A percentile compares a stretch with the other conserved stretches of the same genome.
These are phyloP conservation scores for Heteromurus nitidus DNA, from an alignment of 2,888 invertebrate genomes.

Conservation along the genomic window DNA sequence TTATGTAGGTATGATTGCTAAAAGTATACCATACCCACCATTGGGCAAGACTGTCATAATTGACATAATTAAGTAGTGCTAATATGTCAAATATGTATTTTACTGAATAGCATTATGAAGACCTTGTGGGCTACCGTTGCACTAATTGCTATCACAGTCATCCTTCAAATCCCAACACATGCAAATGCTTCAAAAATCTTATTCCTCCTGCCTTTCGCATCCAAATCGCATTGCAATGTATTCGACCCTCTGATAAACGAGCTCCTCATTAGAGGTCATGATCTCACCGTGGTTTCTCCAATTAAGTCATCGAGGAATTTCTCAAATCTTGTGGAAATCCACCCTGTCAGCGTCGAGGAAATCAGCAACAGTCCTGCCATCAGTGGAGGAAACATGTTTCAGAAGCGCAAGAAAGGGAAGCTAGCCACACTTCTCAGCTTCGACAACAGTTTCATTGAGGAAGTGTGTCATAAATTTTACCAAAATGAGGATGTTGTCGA, in stretches of 20 bases:
- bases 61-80: not conserved
- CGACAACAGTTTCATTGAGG: conserved; percentile 11
- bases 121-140: not conserved
- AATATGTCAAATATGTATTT: too few species aligned
- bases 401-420: conserved; percentile 36
- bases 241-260: conserved; percentile 74
- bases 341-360: conserved; percentile 40
- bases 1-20: too few species aligned
- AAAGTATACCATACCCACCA: not conserved
- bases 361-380: conserved; percentile 28
- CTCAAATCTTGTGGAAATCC: conserved; percentile 74
- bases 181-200: conserved; percentile 58
- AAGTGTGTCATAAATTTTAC: conserved; percentile 56
- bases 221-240: conserved; percentile 76
- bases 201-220: conserved; percentile 66
- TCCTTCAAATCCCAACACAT: not conserved
- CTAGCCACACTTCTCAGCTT: conserved; percentile 3
- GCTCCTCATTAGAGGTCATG: conserved; percentile 73
- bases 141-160: not conserved
- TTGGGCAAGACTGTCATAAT: not conserved
- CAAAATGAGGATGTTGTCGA: conserved; percentile 47
- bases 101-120: not conserved
- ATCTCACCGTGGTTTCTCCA: conserved; percentile 73
- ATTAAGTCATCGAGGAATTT: conserved; percentile 75
- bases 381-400: conserved; percentile 51